Conservation (phyloP, 2,797 vertebrate genomes). For the Sebastes itinus region DNA sequence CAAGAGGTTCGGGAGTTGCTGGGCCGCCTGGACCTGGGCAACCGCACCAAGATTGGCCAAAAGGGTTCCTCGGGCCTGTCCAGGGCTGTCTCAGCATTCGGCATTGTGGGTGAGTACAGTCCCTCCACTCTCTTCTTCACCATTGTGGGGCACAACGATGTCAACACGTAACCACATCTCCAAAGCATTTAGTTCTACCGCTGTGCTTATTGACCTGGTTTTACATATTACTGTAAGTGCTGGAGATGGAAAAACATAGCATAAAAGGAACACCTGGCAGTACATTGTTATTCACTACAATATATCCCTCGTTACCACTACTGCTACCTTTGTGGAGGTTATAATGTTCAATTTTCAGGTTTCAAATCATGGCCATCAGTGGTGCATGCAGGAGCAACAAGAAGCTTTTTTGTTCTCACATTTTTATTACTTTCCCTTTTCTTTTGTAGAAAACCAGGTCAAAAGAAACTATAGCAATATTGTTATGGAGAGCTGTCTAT, state of each 20-base stretch:
- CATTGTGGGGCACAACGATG: neutral
- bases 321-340: neutral
- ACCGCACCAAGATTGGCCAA: conserved; percentile 94
- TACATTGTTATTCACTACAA: conserved; percentile 1
- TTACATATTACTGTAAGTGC: conserved; percentile 3
- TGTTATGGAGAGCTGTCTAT: neutral
- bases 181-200: neutral
- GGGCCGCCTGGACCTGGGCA: conserved; percentile 94
- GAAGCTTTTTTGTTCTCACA: neutral
- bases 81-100: conserved; percentile 90
- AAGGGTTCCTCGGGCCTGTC: conserved; percentile 94
- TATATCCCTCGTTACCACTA: neutral
- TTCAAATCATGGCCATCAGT: neutral
- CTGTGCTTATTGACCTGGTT: conserved; percentile 29
- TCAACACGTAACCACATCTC: neutral
- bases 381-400: neutral
- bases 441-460: neutral
- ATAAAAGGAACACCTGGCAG: conserved; percentile 29
- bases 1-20: conserved; percentile 94
- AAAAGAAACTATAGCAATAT: neutral
- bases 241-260: neutral
- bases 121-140: neutral
- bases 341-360: neutral
- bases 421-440: neutral
- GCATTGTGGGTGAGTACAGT: conserved; percentile 90